A percentile compares a stretch with the other conserved stretches of the same genome.
Evolutionary conservation across 2,888 invertebrate genomes (phyloP).

Genomic region (Pandemis corylana): DNA sequence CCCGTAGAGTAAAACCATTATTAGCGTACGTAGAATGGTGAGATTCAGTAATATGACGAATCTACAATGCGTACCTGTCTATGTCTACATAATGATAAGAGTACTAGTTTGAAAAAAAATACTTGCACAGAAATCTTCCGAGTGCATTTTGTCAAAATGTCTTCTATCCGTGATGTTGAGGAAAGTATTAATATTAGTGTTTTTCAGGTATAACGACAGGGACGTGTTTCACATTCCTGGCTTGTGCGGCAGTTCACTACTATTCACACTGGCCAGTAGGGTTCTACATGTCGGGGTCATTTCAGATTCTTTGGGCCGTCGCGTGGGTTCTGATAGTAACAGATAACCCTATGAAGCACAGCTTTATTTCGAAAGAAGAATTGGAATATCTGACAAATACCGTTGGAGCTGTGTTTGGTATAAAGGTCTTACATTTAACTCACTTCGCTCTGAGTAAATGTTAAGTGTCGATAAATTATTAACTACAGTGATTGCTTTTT

Average conservation of each 20-base stretch:
- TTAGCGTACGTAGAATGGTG: too few species aligned
- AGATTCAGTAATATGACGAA: too few species aligned
- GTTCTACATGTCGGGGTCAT: conserved; percentile 86
- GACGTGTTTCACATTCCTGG: conserved; percentile 87
- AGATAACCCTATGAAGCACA: conserved; percentile 86
- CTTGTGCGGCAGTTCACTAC: conserved; percentile 87
- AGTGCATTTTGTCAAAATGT: not conserved
- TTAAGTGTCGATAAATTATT: not conserved
- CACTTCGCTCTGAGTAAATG: not conserved
- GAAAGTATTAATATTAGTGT: not conserved
- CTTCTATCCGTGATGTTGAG: too few species aligned
- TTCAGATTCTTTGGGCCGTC: conserved; percentile 81
- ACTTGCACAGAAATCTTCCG: not conserved
- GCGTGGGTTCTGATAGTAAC: conserved; percentile 85
- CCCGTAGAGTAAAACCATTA: too few species aligned
- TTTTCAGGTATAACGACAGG: conserved; percentile 78
- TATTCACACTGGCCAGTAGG: conserved; percentile 87
- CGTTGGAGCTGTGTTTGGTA: conserved; percentile 78
- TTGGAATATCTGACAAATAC: conserved; percentile 84
- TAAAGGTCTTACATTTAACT: conserved; percentile 61
- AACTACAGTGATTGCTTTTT: not conserved
- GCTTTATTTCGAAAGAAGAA: conserved; percentile 85
- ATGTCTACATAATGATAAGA: too few species aligned
- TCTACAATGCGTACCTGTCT: too few species aligned
- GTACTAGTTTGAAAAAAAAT: too few species aligned